Percentiles rank a stretch among this genome's conserved stretches.
These are phyloP conservation scores for Ylistrum balloti DNA, from an alignment of 1,140 invertebrate genomes.

Conservation along the genomic window DNA sequence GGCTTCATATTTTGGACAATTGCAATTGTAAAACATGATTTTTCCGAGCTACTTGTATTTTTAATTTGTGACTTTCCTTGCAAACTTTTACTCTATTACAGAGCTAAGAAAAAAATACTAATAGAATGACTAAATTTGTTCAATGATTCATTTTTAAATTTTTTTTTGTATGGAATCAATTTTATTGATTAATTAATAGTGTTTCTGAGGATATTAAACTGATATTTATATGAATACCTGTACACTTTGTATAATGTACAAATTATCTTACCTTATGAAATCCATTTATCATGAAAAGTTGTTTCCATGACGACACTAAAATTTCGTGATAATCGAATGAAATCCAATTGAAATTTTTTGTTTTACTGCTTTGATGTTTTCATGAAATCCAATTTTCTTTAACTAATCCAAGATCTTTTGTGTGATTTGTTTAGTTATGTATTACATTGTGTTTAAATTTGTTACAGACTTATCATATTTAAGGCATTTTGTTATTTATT, in stretches of 20 bases:
- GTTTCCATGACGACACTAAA: background rate
- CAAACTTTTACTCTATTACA: too few species aligned
- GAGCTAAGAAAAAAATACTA: too few species aligned
- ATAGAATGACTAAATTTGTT: too few species aligned
- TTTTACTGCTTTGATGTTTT: background rate
- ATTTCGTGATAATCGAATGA: background rate
- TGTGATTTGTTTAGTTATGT: background rate
- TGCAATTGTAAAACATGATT: too few species aligned
- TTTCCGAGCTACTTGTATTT: too few species aligned
- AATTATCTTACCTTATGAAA: background rate
- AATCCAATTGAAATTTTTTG: background rate
- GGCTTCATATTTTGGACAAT: too few species aligned
- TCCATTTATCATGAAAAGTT: background rate
- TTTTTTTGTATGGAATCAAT: too few species aligned
- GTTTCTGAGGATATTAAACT: too few species aligned
- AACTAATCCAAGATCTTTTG: background rate
- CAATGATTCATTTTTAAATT: too few species aligned
- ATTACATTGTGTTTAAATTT: background rate
- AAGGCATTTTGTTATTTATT: conserved; percentile 4
- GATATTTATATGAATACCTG: too few species aligned
- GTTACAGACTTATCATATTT: background rate
- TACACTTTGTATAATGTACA: background rate
- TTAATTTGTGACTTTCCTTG: too few species aligned
- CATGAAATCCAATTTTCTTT: background rate
- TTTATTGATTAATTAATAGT: too few species aligned